Percentiles rank a stretch among this genome's conserved stretches.
These are phyloP conservation scores for Sitta europaea DNA, from an alignment of 2,113 vertebrate genomes.

Conservation along the genomic window DNA sequence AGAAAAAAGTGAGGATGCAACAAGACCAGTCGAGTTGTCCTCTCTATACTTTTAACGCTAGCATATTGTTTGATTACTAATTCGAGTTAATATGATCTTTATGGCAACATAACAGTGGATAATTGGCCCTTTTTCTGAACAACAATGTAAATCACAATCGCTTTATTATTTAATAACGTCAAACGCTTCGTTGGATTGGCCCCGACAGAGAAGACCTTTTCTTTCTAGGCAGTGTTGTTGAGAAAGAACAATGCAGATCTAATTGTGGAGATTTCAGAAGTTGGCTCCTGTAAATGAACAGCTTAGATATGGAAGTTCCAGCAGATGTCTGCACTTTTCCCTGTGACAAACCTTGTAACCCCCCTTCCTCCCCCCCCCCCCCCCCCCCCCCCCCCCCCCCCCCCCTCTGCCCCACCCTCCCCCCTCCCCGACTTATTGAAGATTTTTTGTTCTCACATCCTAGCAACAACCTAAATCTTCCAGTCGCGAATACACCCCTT, in stretches of 20 bases:
- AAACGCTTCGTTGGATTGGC: conserved; percentile 90
- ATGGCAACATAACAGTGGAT: conserved; percentile 89
- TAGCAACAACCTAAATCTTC: conserved; percentile 80
- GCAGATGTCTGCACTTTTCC: conserved; percentile 73
- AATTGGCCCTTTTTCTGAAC: conserved; percentile 87
- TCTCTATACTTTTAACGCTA: conserved; percentile 74
- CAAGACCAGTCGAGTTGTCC: conserved; percentile 69
- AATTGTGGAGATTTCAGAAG: conserved; percentile 86
- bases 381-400: no score
- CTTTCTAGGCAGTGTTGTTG: conserved; percentile 79
- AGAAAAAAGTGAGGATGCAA: conserved; percentile 72
- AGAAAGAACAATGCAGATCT: conserved; percentile 83
- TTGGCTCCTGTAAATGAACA: conserved; percentile 85
- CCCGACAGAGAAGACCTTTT: conserved; percentile 84
- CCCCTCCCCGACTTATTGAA: conserved; percentile 57
- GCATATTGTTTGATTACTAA: conserved; percentile 89
- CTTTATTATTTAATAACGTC: conserved; percentile 99
- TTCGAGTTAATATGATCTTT: conserved; percentile 94
- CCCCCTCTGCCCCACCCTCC: conserved; percentile 31
- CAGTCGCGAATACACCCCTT: conserved; percentile 66
- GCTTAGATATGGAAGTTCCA: conserved; percentile 78
- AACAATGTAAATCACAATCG: conserved; percentile 93
- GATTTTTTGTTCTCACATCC: conserved; percentile 68
- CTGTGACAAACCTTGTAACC: conserved; percentile 54
- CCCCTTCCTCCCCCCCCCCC: conserved; percentile 37